Evolutionary conservation across 1,140 invertebrate genomes (phyloP).

Genomic region (Zophobas morio): DNA sequence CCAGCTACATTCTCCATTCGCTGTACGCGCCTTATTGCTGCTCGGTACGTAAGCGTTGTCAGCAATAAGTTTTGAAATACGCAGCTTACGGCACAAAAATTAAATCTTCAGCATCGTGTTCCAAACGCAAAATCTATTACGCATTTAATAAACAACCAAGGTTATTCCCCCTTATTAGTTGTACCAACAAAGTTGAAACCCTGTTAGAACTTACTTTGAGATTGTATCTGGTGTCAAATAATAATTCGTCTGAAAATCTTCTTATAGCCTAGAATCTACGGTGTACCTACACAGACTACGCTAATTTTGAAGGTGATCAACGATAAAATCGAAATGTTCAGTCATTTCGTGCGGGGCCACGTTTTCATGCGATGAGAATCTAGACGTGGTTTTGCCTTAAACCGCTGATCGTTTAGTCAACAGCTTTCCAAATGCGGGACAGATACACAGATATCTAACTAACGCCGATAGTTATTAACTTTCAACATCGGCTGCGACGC

Average conservation of each 20-base stretch:
- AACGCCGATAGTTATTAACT: not conserved
- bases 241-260: too few relatives aligned
- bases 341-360: not conserved
- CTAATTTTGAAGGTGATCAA: slow-evolving; percentile 30
- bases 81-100: too few relatives aligned
- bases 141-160: too few relatives aligned
- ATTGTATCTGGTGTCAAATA: slow-evolving; percentile 4
- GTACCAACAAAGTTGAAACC: too few relatives aligned
- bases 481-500: not conserved
- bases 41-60: too few relatives aligned
- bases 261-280: too few relatives aligned
- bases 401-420: not conserved
- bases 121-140: too few relatives aligned
- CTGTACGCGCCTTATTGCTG: too few relatives aligned
- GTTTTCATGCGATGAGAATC: slow-evolving; percentile 3
- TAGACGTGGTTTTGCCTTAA: slow-evolving; percentile 2
- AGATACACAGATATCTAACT: not conserved
- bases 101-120: too few relatives aligned
- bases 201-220: not conserved
- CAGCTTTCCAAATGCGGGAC: not conserved
- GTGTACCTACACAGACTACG: not conserved
- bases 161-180: too few relatives aligned
- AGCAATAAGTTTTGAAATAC: too few relatives aligned
- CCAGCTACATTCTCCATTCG: not conserved
- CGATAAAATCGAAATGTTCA: slow-evolving; percentile 10